Percentiles rank a stretch among this genome's conserved stretches.
Conservation (phyloP, 2,113 vertebrate genomes). For the Xiphias gladius region DNA sequence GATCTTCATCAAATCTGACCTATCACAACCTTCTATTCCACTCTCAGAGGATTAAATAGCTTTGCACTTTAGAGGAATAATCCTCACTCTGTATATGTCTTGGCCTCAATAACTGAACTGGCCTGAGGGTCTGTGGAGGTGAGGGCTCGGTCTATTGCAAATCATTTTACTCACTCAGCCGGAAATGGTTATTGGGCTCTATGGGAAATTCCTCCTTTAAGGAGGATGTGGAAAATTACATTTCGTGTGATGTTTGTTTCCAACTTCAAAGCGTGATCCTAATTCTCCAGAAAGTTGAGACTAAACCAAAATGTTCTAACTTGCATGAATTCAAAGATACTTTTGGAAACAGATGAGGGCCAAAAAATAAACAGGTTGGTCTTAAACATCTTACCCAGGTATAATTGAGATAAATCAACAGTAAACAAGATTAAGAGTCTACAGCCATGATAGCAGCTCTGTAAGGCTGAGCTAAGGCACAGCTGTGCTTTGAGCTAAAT, state of each 20-base stretch:
- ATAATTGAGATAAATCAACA: neutral
- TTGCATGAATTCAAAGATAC: neutral
- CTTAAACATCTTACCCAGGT: neutral
- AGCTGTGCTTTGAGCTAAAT: neutral
- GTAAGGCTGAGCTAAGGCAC: no score
- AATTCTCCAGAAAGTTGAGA: constrained; percentile 7
- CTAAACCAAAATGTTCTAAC: neutral
- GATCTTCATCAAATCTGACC: constrained; percentile 78
- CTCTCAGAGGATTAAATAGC: constrained; percentile 77
- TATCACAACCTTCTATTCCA: constrained; percentile 64
- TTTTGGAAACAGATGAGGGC: neutral
- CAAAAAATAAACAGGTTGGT: neutral
- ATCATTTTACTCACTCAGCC: constrained; percentile 14
- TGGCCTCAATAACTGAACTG: constrained; percentile 67
- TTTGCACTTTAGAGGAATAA: constrained; percentile 78
- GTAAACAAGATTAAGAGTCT: neutral
- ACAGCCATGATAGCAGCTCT: neutral
- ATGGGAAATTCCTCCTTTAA: neutral
- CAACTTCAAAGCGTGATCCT: neutral
- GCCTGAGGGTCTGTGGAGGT: constrained; percentile 49
- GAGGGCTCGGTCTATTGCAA: constrained; percentile 9
- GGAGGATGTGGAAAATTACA: neutral
- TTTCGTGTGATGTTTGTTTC: constrained; percentile 1
- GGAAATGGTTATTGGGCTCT: neutral
- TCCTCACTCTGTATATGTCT: constrained; percentile 72